Evolutionary conservation across 2,113 vertebrate species (phyloP).

Genomic region (Grammomys dolichurus): DNA sequence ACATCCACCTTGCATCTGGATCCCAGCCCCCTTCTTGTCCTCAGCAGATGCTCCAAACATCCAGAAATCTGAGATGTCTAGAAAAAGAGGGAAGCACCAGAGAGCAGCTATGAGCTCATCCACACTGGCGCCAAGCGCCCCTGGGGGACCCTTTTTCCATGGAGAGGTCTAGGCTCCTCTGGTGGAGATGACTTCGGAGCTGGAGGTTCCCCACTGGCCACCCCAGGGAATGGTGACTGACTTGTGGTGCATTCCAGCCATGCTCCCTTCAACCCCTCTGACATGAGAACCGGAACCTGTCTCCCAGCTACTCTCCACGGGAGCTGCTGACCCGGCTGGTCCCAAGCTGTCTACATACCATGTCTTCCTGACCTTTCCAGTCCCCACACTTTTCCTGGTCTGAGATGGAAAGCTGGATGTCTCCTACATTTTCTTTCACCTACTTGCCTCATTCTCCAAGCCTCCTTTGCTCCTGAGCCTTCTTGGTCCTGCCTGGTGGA

Average conservation of each 20-base stretch:
- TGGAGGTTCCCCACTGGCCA: constrained; percentile 77
- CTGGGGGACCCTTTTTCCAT: constrained; percentile 82
- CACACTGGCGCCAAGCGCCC: constrained; percentile 69
- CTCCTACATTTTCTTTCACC: background rate
- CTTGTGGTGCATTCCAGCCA: constrained; percentile 77
- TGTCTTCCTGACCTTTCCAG: constrained; percentile 66
- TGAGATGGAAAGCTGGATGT: constrained; percentile 31
- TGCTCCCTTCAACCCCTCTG: constrained; percentile 61
- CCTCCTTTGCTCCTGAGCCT: background rate
- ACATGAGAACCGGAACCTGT: constrained; percentile 79
- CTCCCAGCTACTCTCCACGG: constrained; percentile 74
- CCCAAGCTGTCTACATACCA: background rate
- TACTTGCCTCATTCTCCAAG: background rate
- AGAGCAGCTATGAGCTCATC: constrained; percentile 76
- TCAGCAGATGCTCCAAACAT: constrained; percentile 50
- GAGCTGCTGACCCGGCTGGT: constrained; percentile 21
- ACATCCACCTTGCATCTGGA: background rate
- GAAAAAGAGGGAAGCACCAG: constrained; percentile 70
- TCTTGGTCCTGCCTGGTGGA: background rate
- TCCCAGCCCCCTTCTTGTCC: background rate
- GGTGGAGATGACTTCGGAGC: constrained; percentile 76
- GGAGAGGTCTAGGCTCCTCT: constrained; percentile 70
- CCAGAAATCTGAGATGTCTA: constrained; percentile 80
- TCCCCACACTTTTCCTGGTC: constrained; percentile 62
- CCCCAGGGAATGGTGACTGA: constrained; percentile 73